phyloP scores from a whole-genome alignment of 2,113 vertebrate species.

The Pitta sordida region DNA sequence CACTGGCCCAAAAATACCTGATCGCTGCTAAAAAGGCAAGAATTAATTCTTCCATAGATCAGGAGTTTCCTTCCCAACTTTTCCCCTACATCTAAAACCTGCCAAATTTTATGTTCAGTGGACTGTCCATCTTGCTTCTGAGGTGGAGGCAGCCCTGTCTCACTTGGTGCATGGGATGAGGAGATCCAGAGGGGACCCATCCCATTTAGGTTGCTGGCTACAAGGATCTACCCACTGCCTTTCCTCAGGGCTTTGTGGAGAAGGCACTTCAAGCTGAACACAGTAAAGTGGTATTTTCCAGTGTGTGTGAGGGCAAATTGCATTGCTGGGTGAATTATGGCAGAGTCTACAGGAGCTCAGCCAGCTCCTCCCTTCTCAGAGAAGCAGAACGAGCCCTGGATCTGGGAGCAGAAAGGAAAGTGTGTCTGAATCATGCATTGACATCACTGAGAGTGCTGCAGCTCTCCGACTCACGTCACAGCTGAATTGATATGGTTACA shows the following conservation, averaged over 20 bases:
- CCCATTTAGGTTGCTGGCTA: background rate
- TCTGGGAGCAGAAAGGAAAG: background rate
- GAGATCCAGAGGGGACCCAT: background rate
- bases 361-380: background rate
- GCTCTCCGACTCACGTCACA: background rate
- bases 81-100: background rate
- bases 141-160: background rate
- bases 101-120: background rate
- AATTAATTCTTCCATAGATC: background rate
- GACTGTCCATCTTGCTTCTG: background rate
- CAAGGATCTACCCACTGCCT: background rate
- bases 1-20: background rate
- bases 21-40: background rate
- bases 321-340: background rate
- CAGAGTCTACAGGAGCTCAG: background rate
- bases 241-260: background rate
- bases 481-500: background rate
- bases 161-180: background rate
- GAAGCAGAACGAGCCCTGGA: background rate
- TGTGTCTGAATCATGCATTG: constrained; percentile 18
- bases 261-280: background rate
- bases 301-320: background rate
- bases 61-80: background rate
- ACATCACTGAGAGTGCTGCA: background rate
- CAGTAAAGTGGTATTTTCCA: background rate